Base-by-base conservation (phyloP, 2,888 invertebrate species). In the Lypha dubia region DNA sequence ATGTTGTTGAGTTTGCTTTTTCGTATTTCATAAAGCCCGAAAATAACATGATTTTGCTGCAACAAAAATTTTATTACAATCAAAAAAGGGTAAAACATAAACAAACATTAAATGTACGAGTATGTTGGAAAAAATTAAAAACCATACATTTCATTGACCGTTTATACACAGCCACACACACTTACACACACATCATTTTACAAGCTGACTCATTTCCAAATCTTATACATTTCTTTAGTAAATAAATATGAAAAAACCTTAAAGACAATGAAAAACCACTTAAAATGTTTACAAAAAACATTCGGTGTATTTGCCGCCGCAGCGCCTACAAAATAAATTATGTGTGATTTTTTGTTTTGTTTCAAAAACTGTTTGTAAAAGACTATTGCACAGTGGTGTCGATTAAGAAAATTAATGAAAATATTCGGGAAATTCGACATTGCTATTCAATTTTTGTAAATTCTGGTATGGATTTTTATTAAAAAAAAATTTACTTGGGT, bases 91-190 rank as follows among this genome's bases (percentile, higher is more conserved):
- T 79, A 75, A 75, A 70, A 46, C 6, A 22, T 32, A 44, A 60
- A 32, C 41, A 49, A n/a, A 38, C 35, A 7, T 35, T 4, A 24
- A 6, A 8, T 28, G 28, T 28, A n/a, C n/a, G n/a, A n/a, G n/a
- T n/a, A 28, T 28, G 28, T 2, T 28, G 28, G n/a, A 22, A 9
- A 17, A 49, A 22, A 62, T n/a, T n/a, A n/a, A n/a, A n/a, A n/a
- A n/a, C n/a, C n/a, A 41, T 32, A 44, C 11, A 56, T 79, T 79
- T 79, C 83, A 79, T 70, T 63, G 62, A 79, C 67, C 82, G 51
- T 67, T 71, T 73, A 15, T 41, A 41, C n/a, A n/a, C n/a, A n/a
- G n/a, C n/a, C n/a, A n/a, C n/a, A n/a, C n/a, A n/a, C n/a, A n/a
- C n/a, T n/a, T n/a, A n/a, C n/a, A n/a, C n/a, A 32, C 46, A 46